A percentile compares a stretch with the other conserved stretches of the same genome.
Evolutionary conservation across 92 coral and sea anemone species (phyloP).

Genomic region (Nematostella vectensis): DNA sequence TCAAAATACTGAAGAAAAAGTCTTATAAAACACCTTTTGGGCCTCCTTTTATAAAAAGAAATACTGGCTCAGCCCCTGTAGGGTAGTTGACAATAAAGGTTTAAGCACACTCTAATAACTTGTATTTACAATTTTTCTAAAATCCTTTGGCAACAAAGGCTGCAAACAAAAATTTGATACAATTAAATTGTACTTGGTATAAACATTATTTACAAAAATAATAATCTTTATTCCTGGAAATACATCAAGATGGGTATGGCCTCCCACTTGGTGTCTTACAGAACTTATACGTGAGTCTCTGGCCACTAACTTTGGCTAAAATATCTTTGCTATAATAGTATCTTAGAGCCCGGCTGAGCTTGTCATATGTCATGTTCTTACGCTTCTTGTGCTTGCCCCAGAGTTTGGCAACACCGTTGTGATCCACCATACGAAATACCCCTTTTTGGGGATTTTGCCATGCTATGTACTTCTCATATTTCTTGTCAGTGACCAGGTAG

Average conservation of each 20-base stretch:
- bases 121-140: too few species aligned
- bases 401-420: slow-evolving; percentile 85
- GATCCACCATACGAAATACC: slow-evolving; percentile 81
- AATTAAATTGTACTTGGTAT: too few species aligned
- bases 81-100: too few species aligned
- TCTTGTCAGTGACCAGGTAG: slow-evolving; percentile 49
- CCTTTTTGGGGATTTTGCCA: slow-evolving; percentile 92
- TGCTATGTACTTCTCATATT: slow-evolving; percentile 69
- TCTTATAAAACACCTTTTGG: too few species aligned
- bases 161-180: too few species aligned
- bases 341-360: slow-evolving; percentile 90
- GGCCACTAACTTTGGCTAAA: slow-evolving; percentile 86
- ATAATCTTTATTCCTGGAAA: too few species aligned
- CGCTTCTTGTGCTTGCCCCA: slow-evolving; percentile 94
- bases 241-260: slow-evolving; percentile 70
- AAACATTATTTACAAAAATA: too few species aligned
- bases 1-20: too few species aligned
- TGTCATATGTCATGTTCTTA: slow-evolving; percentile 96
- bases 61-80: too few species aligned
- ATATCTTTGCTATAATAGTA: slow-evolving; percentile 93
- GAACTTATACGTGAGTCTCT: slow-evolving; percentile 89
- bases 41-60: too few species aligned
- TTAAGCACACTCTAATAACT: too few species aligned
- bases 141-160: too few species aligned
- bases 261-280: slow-evolving; percentile 72